Evolutionary conservation across 2,113 vertebrate genomes (phyloP), one percentile per base, ranked within the genome.

Genomic region (Rhagologus leucostigma): DNA sequence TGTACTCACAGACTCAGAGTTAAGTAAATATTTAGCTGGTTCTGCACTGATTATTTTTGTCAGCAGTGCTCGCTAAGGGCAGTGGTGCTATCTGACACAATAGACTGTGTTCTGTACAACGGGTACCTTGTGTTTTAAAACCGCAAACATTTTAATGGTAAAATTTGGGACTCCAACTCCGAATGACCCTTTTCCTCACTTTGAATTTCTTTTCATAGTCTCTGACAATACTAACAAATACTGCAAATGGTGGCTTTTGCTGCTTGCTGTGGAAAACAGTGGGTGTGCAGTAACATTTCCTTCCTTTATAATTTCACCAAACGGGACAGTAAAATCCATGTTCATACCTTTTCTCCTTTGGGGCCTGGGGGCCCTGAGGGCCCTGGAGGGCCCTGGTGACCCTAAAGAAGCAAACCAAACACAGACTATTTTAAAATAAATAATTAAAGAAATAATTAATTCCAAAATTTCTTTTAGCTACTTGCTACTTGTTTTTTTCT

Each of bases 321-420:
- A 21, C 67, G 84, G 16, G 10, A 29, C 50, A 87, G 18, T 14
- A 73, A 56, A 80, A 76, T 21, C 11, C 26, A 14, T 56, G 35
- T 89, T 68, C 84, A 80, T 56, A 99, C 99, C 98, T 99, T 99
- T 98, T 99, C 99, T 97, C 99, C 99, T 98, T 99, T 99, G 69
- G 98, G 98, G 73, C 99, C 99, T 46, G 99, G 98, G 53, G 98
- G 96, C 42, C 99, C 99, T 55, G 98, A 83, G 24, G 98, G 97
- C 79, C 99, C 99, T 47, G 98, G 94, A 67, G 98, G 98, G 74
- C 99, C 99, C 90, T 94, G 92, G 70, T 99, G 99, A 87, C 99
- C 99, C 99, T 99, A 94, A 95, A 71, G 93, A 96, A 96, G 74
- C 29, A 90, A 88, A 63, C 5, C 37, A 70, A 35, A 9, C 39